Evolutionary conservation across 2,888 invertebrate genomes (phyloP).

Genomic region (Thecocarcelia acutangulata): DNA sequence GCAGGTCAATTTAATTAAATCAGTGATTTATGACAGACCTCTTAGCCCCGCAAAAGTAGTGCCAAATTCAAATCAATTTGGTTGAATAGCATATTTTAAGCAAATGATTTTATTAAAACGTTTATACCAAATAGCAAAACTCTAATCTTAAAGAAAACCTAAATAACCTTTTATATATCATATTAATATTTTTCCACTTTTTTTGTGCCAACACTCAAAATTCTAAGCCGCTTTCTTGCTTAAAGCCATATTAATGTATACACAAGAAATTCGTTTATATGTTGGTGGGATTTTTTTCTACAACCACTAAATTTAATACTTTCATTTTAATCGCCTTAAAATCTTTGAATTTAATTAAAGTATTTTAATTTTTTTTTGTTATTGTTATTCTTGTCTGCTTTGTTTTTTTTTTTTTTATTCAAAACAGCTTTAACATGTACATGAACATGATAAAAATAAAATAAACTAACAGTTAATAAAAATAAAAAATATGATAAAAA

Average conservation of each 20-base stretch:
- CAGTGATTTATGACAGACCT: not conserved
- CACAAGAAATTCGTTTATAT: constrained; percentile 23
- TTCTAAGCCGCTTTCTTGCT: constrained; percentile 39
- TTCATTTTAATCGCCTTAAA: constrained; percentile 62
- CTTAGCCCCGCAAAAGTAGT: not conserved
- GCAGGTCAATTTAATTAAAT: constrained; percentile 58
- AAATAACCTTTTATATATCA: too few relatives aligned
- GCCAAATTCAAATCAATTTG: constrained; percentile 1
- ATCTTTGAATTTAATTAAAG: constrained; percentile 63
- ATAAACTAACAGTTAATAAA: not conserved
- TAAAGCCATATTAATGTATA: constrained; percentile 49
- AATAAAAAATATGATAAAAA: not conserved
- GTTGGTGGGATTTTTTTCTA: constrained; percentile 2
- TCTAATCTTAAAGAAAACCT: too few relatives aligned
- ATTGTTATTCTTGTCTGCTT: not conserved
- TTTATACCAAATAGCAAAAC: too few relatives aligned
- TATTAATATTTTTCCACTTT: not conserved
- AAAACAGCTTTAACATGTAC: too few relatives aligned
- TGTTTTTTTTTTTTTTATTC: not conserved
- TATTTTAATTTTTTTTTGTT: constrained; percentile 28
- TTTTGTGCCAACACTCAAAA: not conserved
- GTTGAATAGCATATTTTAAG: too few relatives aligned
- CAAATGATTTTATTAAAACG: too few relatives aligned
- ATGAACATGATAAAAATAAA: too few relatives aligned
- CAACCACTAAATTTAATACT: constrained; percentile 35